These are phyloP conservation scores for Xylocampa areola DNA, from an alignment of 2,888 invertebrate genomes.

Conservation along the genomic window DNA sequence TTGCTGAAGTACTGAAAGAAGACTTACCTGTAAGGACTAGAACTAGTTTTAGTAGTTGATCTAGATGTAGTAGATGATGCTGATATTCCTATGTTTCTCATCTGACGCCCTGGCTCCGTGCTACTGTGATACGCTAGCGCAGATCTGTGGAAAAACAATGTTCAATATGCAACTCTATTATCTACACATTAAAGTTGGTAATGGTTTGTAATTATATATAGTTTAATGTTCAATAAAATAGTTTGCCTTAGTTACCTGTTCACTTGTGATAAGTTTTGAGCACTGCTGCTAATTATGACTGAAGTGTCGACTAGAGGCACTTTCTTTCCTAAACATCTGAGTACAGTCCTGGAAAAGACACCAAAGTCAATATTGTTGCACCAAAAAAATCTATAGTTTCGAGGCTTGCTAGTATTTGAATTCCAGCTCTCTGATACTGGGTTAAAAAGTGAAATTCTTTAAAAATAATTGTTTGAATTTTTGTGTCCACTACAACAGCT, in stretches of 20 bases:
- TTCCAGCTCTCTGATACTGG: no score
- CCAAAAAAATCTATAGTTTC: neutral
- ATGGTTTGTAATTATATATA: no score
- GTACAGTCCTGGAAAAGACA: conserved; percentile 91
- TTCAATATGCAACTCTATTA: neutral
- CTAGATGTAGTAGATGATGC: conserved; percentile 98
- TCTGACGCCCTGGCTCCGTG: conserved; percentile 79
- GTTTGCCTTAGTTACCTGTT: conserved; percentile 75
- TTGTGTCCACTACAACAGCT: no score
- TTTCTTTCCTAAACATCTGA: conserved; percentile 94
- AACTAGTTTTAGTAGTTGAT: conserved; percentile 98
- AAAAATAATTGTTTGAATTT: no score
- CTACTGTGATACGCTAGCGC: conserved; percentile 94
- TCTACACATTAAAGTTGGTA: neutral
- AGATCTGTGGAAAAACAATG: conserved; percentile 87
- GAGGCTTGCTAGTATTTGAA: no score
- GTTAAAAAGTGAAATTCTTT: no score
- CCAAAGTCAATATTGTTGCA: neutral
- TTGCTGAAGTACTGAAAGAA: no score
- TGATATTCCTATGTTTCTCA: conserved; percentile 96
- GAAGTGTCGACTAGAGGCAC: conserved; percentile 94
- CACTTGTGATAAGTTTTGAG: conserved; percentile 92
- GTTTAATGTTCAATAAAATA: neutral
- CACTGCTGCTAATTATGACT: conserved; percentile 93
- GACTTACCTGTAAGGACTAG: conserved; percentile 95